Percentiles rank a stretch among this genome's conserved stretches.
phyloP scores from a whole-genome alignment of 2,888 invertebrate species.

The Cybosia mesomella region DNA sequence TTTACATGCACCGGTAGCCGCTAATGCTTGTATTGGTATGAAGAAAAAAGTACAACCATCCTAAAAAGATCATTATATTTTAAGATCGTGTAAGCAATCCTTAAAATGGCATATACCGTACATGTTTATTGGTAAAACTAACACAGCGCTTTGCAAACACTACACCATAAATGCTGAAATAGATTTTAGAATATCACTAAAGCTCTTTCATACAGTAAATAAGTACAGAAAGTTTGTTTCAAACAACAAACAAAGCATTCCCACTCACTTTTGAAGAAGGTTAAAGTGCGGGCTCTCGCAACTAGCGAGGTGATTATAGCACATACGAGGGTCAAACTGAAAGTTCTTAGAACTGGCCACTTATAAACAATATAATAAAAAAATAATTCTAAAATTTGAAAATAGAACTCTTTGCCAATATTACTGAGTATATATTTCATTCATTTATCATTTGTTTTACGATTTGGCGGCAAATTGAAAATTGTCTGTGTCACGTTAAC shows the following conservation, averaged over 20 bases:
- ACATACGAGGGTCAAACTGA: too few relatives aligned
- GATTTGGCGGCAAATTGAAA: too few relatives aligned
- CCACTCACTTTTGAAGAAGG: background rate
- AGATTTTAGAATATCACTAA: background rate
- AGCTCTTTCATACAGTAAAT: background rate
- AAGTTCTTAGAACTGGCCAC: too few relatives aligned
- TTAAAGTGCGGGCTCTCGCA: too few relatives aligned
- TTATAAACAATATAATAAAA: too few relatives aligned
- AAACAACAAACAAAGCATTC: background rate
- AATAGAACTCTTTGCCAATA: too few relatives aligned
- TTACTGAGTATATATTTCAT: too few relatives aligned
- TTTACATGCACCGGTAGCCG: background rate
- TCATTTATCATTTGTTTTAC: too few relatives aligned
- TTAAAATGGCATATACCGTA: background rate
- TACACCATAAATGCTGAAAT: conserved; percentile 24
- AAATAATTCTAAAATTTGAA: too few relatives aligned
- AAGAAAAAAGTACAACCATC: background rate
- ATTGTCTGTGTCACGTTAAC: too few relatives aligned
- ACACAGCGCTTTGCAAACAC: conserved; percentile 47
- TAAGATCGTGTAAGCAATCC: background rate
- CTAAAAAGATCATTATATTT: background rate
- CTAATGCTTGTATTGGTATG: background rate
- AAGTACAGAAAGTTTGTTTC: background rate
- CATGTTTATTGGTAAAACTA: background rate
- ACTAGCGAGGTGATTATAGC: too few relatives aligned